Evolutionary conservation across 2,888 invertebrate genomes (phyloP).

Genomic region (Ctena decussata): DNA sequence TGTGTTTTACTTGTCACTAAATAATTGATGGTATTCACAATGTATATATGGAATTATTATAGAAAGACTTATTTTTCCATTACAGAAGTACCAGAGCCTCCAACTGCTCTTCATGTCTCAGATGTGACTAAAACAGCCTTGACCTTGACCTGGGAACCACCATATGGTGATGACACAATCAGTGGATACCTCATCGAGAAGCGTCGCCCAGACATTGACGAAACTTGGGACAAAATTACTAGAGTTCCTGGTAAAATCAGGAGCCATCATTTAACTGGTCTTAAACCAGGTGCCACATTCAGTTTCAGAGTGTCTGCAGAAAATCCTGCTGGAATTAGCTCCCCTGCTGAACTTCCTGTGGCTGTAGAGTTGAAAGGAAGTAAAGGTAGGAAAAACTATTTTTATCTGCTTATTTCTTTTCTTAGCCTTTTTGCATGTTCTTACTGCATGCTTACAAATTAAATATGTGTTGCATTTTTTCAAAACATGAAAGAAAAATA

Average conservation of each 20-base stretch:
- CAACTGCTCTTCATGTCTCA: slow-evolving; percentile 80
- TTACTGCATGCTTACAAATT: no score
- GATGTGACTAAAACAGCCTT: slow-evolving; percentile 80
- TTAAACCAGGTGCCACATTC: slow-evolving; percentile 89
- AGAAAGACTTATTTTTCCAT: background rate
- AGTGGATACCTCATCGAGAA: slow-evolving; percentile 85
- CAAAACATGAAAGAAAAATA: no score
- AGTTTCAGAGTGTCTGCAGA: slow-evolving; percentile 94
- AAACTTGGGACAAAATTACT: slow-evolving; percentile 90
- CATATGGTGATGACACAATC: slow-evolving; percentile 83
- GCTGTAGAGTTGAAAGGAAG: slow-evolving; percentile 81
- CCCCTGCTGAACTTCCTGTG: slow-evolving; percentile 79
- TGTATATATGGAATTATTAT: no score
- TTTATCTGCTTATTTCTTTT: no score
- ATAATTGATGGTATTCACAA: no score
- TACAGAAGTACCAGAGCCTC: slow-evolving; percentile 79
- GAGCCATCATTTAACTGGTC: slow-evolving; percentile 73
- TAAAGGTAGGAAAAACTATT: slow-evolving; percentile 79
- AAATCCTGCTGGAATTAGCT: slow-evolving; percentile 88
- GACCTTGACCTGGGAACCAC: slow-evolving; percentile 83
- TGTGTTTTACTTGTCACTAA: no score
- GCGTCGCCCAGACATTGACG: slow-evolving; percentile 90
- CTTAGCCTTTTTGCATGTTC: no score
- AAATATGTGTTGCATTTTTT: no score
- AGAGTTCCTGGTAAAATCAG: slow-evolving; percentile 75